A percentile compares a stretch with the other conserved stretches of the same genome.
phyloP scores from a whole-genome alignment of 2,888 invertebrate genomes.

The Drosophila birchii region DNA sequence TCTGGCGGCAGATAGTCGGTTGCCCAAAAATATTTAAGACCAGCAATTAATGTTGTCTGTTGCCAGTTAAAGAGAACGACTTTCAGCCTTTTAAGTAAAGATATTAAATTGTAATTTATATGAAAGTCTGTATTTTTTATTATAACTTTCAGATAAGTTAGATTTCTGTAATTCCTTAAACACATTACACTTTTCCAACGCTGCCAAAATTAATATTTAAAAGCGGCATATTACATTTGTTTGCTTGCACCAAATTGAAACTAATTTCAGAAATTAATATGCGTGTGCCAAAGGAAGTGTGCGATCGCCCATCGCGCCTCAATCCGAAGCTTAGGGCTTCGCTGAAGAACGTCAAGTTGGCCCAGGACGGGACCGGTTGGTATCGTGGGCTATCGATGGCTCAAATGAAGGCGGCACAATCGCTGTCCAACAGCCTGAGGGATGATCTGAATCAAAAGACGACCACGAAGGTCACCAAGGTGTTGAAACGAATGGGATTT shows the following conservation, averaged over 20 bases:
- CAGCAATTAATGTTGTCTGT: neutral
- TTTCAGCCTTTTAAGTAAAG: neutral
- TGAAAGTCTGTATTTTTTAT: neutral
- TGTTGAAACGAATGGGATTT: constrained; percentile 71
- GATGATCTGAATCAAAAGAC: constrained; percentile 79
- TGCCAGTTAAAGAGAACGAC: neutral
- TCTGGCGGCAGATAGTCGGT: neutral
- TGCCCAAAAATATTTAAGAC: neutral
- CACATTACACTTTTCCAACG: constrained; percentile 16
- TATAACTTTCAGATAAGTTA: neutral
- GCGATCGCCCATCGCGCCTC: constrained; percentile 18
- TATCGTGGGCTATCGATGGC: constrained; percentile 76
- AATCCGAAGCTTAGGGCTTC: constrained; percentile 10
- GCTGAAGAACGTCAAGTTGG: neutral
- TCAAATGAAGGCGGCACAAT: constrained; percentile 71
- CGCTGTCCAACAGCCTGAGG: constrained; percentile 59
- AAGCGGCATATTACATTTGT: neutral
- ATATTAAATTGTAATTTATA: too few relatives aligned
- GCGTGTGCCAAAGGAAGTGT: neutral
- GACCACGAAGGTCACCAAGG: constrained; percentile 53
- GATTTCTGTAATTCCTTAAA: neutral
- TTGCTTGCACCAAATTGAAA: constrained; percentile 12
- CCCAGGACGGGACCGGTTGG: constrained; percentile 69
- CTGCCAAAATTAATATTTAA: constrained; percentile 8
- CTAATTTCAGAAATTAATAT: neutral